Evolutionary conservation across 2,113 vertebrate species (phyloP), one percentile per base, ranked within the genome.

Genomic region (Aramus guarauna): DNA sequence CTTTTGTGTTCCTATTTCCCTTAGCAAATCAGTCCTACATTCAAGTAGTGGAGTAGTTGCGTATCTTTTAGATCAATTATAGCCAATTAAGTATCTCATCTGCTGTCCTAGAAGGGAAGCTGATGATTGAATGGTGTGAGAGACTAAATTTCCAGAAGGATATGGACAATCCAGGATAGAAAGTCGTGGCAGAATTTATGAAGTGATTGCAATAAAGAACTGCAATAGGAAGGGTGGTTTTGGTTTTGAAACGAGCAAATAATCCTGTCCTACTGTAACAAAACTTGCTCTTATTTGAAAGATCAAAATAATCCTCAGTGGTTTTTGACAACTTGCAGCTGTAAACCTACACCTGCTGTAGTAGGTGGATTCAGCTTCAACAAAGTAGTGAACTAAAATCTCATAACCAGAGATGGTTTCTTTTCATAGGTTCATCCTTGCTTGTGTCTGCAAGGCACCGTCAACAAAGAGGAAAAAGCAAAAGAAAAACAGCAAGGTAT

Each of bases 381-480:
- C 29, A 15, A 47, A 56, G 34, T 13, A 56, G 9, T 53, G 23
- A 75, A 41, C 14, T 55, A 8, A 80, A 72, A 26, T 47, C 43
- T 52, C 29, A 11, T 87, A 93, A 94, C 29, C 15, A 20, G n/a
- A 75, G 5, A 24, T 72, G 39, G 2, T 18, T 96, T 79, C 60
- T 96, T 92, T 91, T 82, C 34, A 12, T 59, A 98, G 98, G 98
- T 95, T 88, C 97, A 72, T 59, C 98, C 98, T 60, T 98, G 98
- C 73, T 96, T 98, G 92, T 96, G 37, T 81, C 78, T 98, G 53
- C 96, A 98, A 91, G 98, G 98, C n/a, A 92, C 74, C 5, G 64
- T 98, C 34, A 71, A 88, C 29, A 88, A 34, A 82, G 87, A 95
- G 2, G 45, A 74, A 77, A 95, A 91, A 29, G 11, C 37, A 11